Base-by-base conservation (phyloP, 2,888 invertebrate genomes). In the Catocala sponsa region DNA sequence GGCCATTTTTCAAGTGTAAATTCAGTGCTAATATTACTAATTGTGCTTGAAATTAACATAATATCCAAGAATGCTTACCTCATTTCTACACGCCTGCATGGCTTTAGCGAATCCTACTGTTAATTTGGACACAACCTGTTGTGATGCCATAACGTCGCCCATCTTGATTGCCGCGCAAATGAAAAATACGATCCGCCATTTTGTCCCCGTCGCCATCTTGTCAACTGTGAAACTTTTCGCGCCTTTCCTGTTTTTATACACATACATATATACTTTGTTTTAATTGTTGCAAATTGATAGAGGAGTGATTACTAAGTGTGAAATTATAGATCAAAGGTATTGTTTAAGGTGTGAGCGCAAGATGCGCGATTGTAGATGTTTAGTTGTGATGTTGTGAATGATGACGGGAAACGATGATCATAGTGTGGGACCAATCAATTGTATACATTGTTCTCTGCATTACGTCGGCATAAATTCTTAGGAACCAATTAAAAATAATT, bases 41-140 rank as follows among this genome's bases (percentile, higher is more conserved):
- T 25, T 25, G 25, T 25, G 25, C 25, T 25, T 25, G 25, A 25
- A 2, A 25, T 2, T 25, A 25, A 25, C 25, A 2, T 25, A 25
- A 25, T 25, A 25, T 25, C 25, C 25, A 25, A 0, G 25, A 25
- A 25, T 2, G 25, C 73, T 79, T 70, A 93, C 94, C 85, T 93
- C 91, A 53, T 70, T 77, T 64, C 88, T 91, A 69, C 94, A 94
- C 7, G 83, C 70, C 0, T 90, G 84, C 42, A 91, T 44, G 2
- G 78, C 87, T 33, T 81, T 81, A 0, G 76, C 60, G 54, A 94
- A 93, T 0, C 89, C 87, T 0, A 72, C 68, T 0, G 89, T 83
- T 61, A 94, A 56, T 32, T 90, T 89, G 53, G 83, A 80, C 79
- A 94, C 74, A 4, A 94, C 46, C 50, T 92, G 91, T 56, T 89